Evolutionary conservation across 2,113 vertebrate genomes (phyloP).

Genomic region (Myotis davidii): DNA sequence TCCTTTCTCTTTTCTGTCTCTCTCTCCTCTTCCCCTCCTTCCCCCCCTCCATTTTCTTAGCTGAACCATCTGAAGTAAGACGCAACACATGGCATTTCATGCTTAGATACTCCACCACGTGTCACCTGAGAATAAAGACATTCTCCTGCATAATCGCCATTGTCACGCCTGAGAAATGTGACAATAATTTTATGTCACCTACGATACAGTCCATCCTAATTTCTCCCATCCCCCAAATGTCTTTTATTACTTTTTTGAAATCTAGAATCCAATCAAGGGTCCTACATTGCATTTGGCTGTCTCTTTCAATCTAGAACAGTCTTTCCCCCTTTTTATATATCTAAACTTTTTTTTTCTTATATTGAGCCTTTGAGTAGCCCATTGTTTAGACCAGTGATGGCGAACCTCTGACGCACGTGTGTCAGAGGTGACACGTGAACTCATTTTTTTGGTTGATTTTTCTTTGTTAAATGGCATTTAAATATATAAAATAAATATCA

Average conservation of each 20-base stretch:
- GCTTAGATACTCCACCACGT: not conserved
- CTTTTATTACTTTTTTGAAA: not conserved
- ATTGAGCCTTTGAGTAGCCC: not conserved
- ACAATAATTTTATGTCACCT: not conserved
- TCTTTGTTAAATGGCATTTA: too few species aligned
- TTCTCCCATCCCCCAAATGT: not conserved
- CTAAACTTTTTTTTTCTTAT: not conserved
- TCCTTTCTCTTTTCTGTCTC: not conserved
- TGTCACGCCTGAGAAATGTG: not conserved
- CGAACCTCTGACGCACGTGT: too few species aligned
- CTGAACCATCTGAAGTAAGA: not conserved
- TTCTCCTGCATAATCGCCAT: not conserved
- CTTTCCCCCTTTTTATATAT: not conserved
- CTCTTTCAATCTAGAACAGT: not conserved
- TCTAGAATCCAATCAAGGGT: not conserved
- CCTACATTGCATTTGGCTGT: not conserved
- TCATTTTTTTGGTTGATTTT: too few species aligned
- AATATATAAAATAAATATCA: too few species aligned
- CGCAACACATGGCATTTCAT: not conserved
- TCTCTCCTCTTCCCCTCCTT: not conserved
- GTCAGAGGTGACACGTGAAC: too few species aligned
- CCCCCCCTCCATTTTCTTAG: not conserved
- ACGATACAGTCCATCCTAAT: not conserved
- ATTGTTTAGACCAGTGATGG: not conserved
- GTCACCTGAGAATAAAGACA: not conserved